Percentiles rank a stretch among this genome's conserved stretches.
Conservation (phyloP, 2,113 vertebrate species). For the Willisornis vidua region DNA sequence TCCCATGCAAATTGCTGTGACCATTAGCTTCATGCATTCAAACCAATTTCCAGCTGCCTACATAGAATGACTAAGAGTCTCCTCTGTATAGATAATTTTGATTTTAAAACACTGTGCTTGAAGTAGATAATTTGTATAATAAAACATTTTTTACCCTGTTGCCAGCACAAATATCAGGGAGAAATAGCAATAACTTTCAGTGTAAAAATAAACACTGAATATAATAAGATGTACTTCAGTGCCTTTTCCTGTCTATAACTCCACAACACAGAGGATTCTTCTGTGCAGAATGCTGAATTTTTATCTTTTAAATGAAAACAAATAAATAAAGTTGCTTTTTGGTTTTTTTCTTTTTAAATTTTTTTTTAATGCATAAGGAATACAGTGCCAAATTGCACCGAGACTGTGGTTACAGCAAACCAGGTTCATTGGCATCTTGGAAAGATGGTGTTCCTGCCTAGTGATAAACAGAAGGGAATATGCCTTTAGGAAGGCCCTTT, state of each 20-base stretch:
- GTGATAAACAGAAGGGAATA: background rate
- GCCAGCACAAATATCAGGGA: background rate
- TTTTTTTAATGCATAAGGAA: background rate
- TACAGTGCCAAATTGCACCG: background rate
- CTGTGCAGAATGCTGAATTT: background rate
- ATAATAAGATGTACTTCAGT: background rate
- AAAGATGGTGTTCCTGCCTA: background rate
- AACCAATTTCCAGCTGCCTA: constrained; percentile 10
- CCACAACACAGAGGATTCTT: background rate
- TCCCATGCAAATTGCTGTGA: background rate
- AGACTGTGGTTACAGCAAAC: background rate
- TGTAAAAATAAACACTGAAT: constrained; percentile 14
- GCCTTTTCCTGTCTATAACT: background rate
- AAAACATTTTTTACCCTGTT: background rate
- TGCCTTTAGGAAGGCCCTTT: background rate
- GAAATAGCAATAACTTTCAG: background rate
- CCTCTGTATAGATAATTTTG: background rate
- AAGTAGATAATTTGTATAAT: background rate
- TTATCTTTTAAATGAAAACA: background rate
- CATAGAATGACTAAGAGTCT: background rate
- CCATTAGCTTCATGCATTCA: constrained; percentile 7
- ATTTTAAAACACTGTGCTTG: background rate
- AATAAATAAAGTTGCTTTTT: background rate
- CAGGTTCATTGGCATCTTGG: background rate
- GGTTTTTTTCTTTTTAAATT: background rate